Evolutionary conservation across 2,888 invertebrate genomes (phyloP), one percentile per base, ranked within the genome.

Genomic region (Phasia obesa): DNA sequence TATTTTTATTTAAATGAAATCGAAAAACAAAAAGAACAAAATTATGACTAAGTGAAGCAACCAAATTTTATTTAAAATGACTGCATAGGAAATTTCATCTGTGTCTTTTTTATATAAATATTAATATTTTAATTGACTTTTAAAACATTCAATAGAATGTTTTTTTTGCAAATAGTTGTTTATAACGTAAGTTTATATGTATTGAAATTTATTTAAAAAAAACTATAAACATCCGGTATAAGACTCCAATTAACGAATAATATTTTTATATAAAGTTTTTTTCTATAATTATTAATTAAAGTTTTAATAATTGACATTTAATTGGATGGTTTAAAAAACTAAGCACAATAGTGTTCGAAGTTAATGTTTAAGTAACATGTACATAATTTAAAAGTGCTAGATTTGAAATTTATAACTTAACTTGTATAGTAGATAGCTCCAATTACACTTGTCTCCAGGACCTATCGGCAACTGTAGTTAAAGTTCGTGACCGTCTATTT

Each of bases 181-280:
- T 38, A 4, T 4, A 44, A 44, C 17, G 7, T 2, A 42, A 15
- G 2, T 13, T n/a, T 42, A 15, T 47, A 21, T 15, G 6, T 51
- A 35, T 35, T n/a, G 5, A 31, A 44, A 57, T 21, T 57, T 9
- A 27, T 9, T 44, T n/a, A 17, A 15, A 25, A 49, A 31, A 44
- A 44, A 31, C n/a, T 27, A 42, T 60, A 27, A 67, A 69, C 49
- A 81, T 71, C 81, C 76, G 69, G 80, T 15, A 65, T 27, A 55
- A 38, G 35, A 44, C 47, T 60, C 44, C 55, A 76, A 55, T 75
- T 69, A 80, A 19, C 31, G 13, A 42, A 57, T 57, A 51, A 69
- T 80, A 71, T 65, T 67, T 65, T 53, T 47, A 9, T 31, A 9
- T 70, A 13, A 31, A n/a, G 47, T 31, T n/a, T 21, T 15, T 15